These are phyloP conservation scores for Oreonectes daqikongensis DNA, from an alignment of 2,797 vertebrate species.

Conservation along the genomic window DNA sequence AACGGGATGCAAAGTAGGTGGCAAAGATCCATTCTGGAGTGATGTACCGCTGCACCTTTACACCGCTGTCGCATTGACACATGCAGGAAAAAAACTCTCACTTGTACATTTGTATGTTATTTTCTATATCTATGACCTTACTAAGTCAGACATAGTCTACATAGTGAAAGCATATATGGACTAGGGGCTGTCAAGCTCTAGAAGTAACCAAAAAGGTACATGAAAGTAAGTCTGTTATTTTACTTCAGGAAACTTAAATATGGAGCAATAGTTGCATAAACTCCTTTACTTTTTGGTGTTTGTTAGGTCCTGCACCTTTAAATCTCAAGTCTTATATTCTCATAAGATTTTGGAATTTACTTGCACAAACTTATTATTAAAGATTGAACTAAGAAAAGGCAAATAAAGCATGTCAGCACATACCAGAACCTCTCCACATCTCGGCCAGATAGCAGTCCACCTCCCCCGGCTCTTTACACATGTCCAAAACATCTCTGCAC, in stretches of 20 bases:
- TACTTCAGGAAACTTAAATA: too few species aligned
- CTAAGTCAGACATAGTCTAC: too few species aligned
- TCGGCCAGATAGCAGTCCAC: slow-evolving; percentile 91
- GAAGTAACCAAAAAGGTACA: background rate
- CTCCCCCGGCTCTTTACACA: slow-evolving; percentile 96
- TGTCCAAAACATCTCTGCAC: slow-evolving; percentile 93
- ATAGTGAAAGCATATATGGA: background rate
- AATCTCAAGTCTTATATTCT: background rate
- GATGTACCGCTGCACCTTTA: slow-evolving; percentile 16
- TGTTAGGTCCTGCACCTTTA: too few species aligned
- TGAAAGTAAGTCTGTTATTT: too few species aligned
- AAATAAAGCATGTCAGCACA: background rate
- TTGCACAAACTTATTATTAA: background rate
- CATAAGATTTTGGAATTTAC: background rate
- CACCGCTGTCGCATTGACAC: slow-evolving; percentile 1
- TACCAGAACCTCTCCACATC: slow-evolving; percentile 94
- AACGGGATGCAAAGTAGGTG: slow-evolving; percentile 20
- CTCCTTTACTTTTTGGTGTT: too few species aligned
- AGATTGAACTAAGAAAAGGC: background rate
- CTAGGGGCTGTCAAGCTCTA: background rate
- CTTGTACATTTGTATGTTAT: background rate
- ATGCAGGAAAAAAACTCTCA: background rate
- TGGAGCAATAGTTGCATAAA: too few species aligned
- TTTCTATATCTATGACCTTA: too few species aligned
- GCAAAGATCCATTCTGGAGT: slow-evolving; percentile 9